A percentile compares a stretch with the other conserved stretches of the same genome.
These are phyloP conservation scores for Sciurus niger DNA, from an alignment of 2,113 vertebrate genomes.

Conservation along the genomic window DNA sequence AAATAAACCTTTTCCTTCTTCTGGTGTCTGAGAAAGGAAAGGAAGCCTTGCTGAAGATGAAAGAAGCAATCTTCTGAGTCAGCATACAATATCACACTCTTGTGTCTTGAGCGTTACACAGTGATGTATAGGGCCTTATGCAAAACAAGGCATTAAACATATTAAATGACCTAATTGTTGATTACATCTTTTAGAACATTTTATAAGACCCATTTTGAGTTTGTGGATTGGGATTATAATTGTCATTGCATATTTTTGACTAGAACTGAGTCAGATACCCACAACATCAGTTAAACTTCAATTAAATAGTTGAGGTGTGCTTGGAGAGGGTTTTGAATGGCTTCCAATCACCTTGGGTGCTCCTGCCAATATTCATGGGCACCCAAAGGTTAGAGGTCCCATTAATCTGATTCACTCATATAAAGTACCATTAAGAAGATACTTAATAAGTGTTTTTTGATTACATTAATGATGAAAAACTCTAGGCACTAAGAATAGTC, in stretches of 20 bases:
- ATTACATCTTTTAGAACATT: not conserved
- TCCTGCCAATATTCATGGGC: constrained; percentile 37
- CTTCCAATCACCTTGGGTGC: constrained; percentile 15
- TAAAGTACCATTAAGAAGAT: constrained; percentile 43
- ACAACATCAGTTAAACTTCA: not conserved
- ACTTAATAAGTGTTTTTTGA: constrained; percentile 54
- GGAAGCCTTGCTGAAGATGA: not conserved
- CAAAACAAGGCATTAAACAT: not conserved
- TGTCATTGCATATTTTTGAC: not conserved
- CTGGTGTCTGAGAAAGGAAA: not conserved
- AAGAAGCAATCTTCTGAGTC: not conserved
- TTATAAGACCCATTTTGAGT: not conserved
- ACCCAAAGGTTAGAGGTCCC: constrained; percentile 4
- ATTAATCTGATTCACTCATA: constrained; percentile 19
- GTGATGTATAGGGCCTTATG: not conserved
- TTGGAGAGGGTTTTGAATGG: not conserved
- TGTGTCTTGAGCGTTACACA: not conserved
- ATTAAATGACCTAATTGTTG: not conserved
- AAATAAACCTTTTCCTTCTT: not conserved
- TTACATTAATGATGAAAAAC: constrained; percentile 36
- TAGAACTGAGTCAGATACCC: not conserved
- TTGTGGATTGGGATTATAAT: not conserved
- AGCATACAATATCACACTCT: not conserved
- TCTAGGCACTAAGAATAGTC: constrained; percentile 58
- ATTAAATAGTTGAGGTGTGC: not conserved